A percentile compares a stretch with the other conserved stretches of the same genome.
These are phyloP conservation scores for Anableps anableps DNA, from an alignment of 2,797 vertebrate species.

Conservation along the genomic window DNA sequence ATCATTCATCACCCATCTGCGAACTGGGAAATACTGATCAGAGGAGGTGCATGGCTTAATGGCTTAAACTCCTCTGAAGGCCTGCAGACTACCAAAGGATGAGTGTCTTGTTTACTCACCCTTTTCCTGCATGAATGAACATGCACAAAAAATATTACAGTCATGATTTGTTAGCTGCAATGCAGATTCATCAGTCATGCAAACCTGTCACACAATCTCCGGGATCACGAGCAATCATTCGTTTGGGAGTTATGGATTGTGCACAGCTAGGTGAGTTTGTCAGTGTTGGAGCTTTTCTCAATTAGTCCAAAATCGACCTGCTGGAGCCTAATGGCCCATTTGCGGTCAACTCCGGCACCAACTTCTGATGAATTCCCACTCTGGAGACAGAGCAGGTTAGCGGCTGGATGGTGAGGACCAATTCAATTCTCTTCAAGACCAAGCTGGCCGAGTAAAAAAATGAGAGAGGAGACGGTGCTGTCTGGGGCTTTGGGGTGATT, in stretches of 20 bases:
- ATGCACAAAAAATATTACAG: constrained; percentile 9
- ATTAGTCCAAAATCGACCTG: constrained; percentile 76
- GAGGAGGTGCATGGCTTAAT: background rate
- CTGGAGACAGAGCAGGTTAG: constrained; percentile 26
- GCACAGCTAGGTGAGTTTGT: constrained; percentile 37
- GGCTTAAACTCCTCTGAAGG: constrained; percentile 42
- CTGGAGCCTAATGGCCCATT: constrained; percentile 65
- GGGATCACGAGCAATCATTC: constrained; percentile 53
- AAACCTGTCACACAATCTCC: constrained; percentile 34
- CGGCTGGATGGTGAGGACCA: constrained; percentile 24
- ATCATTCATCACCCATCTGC: constrained; percentile 48
- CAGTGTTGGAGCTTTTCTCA: constrained; percentile 52
- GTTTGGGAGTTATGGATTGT: constrained; percentile 45
- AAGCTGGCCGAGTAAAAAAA: constrained; percentile 30
- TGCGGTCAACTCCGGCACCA: constrained; percentile 26
- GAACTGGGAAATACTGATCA: constrained; percentile 33
- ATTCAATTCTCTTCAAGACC: constrained; percentile 67
- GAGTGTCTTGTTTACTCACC: constrained; percentile 28
- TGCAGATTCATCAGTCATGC: constrained; percentile 45
- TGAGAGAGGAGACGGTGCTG: constrained; percentile 22
- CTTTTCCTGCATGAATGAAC: constrained; percentile 26
- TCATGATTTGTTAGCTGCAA: constrained; percentile 31
- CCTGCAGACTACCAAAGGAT: constrained; percentile 23
- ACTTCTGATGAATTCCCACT: constrained; percentile 64
- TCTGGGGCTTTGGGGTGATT: constrained; percentile 26